Base-by-base conservation (phyloP, 2,113 vertebrate genomes). In the Psilopsiagon aymara region DNA sequence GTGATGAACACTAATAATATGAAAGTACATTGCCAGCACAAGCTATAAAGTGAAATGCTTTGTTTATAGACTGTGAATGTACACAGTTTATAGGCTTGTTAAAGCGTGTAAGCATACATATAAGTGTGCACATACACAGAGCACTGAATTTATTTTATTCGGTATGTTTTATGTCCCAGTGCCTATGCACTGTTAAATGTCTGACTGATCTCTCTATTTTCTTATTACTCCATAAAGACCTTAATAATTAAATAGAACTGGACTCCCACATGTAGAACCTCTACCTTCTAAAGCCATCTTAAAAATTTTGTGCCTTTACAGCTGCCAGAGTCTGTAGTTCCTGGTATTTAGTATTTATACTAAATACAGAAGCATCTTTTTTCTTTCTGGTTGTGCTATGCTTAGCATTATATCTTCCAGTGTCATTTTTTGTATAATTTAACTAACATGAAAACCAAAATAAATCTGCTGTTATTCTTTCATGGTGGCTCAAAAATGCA, bases 241-340 rank as follows among this genome's bases (percentile, higher is more conserved):
- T 92, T 89, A 95, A 87, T 86, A 82, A 94, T 95, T 89, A 87
- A 95, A 89, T 62, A 87, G 70, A 92, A 88, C 37, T 15, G 53
- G 35, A 80, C 67, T 96, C 86, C 75, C 16, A 44, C 43, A 52
- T 29, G 43, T 47, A 51, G 8, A 60, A 8, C 8, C n/a, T 75
- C 52, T 75, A 13, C 29, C 29, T 93, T 83, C 35, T 89, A 82
- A 91, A 89, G 33, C 19, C 47, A n/a, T 82, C 69, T 84, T 79
- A 79, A 94, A 87, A 91, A 91, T 57, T 13, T 47, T 44, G 41
- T 85, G 57, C 41, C 24, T 39, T 91, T 89, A 79, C n/a, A 85
- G 71, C 52, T 96, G 69, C 19, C 84, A 68, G 47, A 68, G 27
- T 9, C 69, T 90, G 29, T 88, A 66, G 37, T 85, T 95, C 69